phyloP scores from a whole-genome alignment of 2,113 vertebrate species.

The Sylvilagus bachmani region DNA sequence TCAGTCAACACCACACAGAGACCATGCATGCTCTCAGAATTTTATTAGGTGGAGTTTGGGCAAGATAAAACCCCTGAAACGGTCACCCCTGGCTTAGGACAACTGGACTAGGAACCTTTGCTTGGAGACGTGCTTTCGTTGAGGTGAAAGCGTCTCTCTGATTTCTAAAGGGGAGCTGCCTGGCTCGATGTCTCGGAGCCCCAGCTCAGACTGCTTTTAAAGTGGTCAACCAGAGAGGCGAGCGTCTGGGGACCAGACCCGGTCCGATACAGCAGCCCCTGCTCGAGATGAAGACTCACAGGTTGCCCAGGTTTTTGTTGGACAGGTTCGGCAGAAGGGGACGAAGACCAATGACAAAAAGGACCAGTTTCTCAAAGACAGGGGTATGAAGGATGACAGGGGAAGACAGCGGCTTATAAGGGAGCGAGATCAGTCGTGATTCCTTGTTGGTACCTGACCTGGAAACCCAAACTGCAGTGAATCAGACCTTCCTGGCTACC shows the following conservation, averaged over 20 bases:
- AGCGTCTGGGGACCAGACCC: conserved; percentile 32
- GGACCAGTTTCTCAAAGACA: conserved; percentile 48
- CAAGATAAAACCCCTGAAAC: conserved; percentile 82
- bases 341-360: conserved; percentile 54
- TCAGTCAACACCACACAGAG: conserved; percentile 67
- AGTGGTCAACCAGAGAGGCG: conserved; percentile 56
- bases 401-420: conserved; percentile 51
- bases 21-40: conserved; percentile 78
- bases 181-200: conserved; percentile 56
- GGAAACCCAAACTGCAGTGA: conserved; percentile 41
- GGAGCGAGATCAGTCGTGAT: conserved; percentile 50
- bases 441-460: conserved; percentile 65
- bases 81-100: conserved; percentile 73
- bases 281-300: conserved; percentile 20
- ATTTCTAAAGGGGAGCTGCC: conserved; percentile 61
- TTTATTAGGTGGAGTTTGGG: conserved; percentile 87
- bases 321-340: conserved; percentile 43
- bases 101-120: conserved; percentile 57
- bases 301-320: neutral
- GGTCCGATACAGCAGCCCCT: conserved; percentile 17
- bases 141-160: conserved; percentile 49
- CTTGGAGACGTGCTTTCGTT: conserved; percentile 41
- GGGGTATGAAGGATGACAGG: conserved; percentile 10
- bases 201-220: conserved; percentile 29
- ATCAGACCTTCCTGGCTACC: conserved; percentile 54